Conservation (phyloP, 2,888 invertebrate genomes). For the Loripinus fragilis region DNA sequence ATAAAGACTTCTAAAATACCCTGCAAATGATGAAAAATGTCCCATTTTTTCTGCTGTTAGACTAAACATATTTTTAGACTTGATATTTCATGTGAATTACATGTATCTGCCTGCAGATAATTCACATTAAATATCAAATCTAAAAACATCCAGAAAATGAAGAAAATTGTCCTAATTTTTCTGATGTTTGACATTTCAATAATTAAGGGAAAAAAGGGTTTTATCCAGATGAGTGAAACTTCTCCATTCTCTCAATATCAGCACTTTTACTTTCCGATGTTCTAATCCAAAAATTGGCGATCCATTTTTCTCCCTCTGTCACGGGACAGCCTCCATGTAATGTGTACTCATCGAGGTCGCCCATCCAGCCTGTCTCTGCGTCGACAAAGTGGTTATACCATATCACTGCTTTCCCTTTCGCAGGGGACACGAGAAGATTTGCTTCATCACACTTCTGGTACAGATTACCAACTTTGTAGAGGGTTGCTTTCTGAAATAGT, state of each 20-base stretch:
- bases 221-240: slow-evolving; percentile 30
- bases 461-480: slow-evolving; percentile 46
- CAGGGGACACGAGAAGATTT: slow-evolving; percentile 63
- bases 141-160: too few species aligned
- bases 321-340: slow-evolving; percentile 77
- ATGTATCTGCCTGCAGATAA: too few species aligned
- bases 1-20: too few species aligned
- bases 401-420: slow-evolving; percentile 71
- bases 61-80: too few species aligned
- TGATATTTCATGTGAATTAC: too few species aligned
- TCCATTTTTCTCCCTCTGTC: slow-evolving; percentile 73
- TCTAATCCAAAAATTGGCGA: slow-evolving; percentile 78
- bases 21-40: too few species aligned
- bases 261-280: slow-evolving; percentile 63
- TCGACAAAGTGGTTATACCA: slow-evolving; percentile 77
- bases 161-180: too few species aligned
- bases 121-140: too few species aligned
- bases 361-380: slow-evolving; percentile 71
- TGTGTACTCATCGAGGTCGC: slow-evolving; percentile 64
- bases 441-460: slow-evolving; percentile 69
- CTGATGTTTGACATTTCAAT: too few species aligned
- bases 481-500: slow-evolving; percentile 40
- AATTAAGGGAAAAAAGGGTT: too few species aligned
- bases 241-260: slow-evolving; percentile 62
- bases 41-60: too few species aligned